phyloP scores from a whole-genome alignment of 2,113 vertebrate species.

The Hippocampus guttulatus region DNA sequence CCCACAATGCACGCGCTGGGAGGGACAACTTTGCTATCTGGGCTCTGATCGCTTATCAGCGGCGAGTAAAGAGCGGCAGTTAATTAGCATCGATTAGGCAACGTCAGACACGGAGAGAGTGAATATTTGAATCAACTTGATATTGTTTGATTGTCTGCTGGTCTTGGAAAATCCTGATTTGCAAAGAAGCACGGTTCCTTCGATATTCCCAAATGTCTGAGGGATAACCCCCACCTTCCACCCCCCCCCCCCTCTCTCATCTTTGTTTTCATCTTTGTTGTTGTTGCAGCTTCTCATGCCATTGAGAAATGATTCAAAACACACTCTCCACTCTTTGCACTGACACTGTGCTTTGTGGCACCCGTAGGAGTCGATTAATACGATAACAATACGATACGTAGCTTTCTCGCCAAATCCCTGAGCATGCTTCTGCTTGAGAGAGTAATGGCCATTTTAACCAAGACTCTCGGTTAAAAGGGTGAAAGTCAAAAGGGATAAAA shows the following conservation, averaged over 20 bases:
- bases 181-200: background rate
- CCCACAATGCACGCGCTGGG: background rate
- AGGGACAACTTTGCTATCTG: background rate
- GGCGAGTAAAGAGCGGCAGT: background rate
- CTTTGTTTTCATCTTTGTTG: constrained; percentile 9
- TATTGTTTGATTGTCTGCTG: background rate
- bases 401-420: background rate
- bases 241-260: background rate
- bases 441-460: background rate
- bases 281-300: constrained; percentile 20
- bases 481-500: background rate
- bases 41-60: constrained; percentile 8
- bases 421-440: background rate
- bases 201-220: background rate
- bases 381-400: background rate
- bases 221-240: too few relatives aligned
- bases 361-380: background rate
- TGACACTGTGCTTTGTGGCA: constrained; percentile 8
- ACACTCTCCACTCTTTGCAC: constrained; percentile 8
- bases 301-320: constrained; percentile 20
- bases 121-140: background rate
- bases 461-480: background rate
- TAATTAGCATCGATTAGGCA: constrained; percentile 11
- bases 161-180: background rate
- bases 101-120: background rate